Conservation (phyloP, 64 coral and sea anemone species). For the Montipora capricornis region DNA sequence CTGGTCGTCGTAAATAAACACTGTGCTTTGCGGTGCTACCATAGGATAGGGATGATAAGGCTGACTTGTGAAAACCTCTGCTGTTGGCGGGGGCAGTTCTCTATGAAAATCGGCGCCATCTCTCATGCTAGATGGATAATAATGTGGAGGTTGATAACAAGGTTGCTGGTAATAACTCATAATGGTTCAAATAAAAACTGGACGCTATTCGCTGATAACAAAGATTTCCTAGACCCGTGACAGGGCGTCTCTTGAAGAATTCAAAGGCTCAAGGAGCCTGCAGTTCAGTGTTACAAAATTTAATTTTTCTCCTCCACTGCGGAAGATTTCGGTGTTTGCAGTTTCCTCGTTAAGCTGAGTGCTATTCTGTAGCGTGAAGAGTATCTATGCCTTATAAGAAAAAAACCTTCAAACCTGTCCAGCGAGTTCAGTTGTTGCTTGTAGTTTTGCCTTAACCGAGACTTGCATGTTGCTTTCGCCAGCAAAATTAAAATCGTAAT, state of each 20-base stretch:
- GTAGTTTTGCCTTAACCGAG: too few species aligned
- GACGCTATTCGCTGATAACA: too few species aligned
- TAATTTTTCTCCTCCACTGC: too few species aligned
- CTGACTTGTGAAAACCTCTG: conserved; percentile 1
- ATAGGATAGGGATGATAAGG: conserved; percentile 26
- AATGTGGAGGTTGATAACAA: conserved; percentile 18
- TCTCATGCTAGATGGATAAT: background rate
- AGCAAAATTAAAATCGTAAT: too few species aligned
- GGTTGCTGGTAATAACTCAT: conserved; percentile 50
- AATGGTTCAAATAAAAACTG: background rate
- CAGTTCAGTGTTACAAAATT: too few species aligned
- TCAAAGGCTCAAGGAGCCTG: background rate
- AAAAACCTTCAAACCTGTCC: too few species aligned
- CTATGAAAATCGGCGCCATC: background rate
- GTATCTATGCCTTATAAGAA: too few species aligned
- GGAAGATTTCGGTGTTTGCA: background rate
- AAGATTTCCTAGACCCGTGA: too few species aligned
- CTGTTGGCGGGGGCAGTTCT: conserved; percentile 1
- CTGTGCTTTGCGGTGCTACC: conserved; percentile 19
- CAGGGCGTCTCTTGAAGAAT: background rate
- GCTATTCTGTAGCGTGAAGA: too few species aligned
- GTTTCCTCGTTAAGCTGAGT: background rate
- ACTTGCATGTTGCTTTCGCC: too few species aligned
- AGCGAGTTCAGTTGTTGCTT: too few species aligned
- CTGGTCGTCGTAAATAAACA: conserved; percentile 32